Evolutionary conservation across 2,888 invertebrate species (phyloP).

Genomic region (Drosophila paracracens): DNA sequence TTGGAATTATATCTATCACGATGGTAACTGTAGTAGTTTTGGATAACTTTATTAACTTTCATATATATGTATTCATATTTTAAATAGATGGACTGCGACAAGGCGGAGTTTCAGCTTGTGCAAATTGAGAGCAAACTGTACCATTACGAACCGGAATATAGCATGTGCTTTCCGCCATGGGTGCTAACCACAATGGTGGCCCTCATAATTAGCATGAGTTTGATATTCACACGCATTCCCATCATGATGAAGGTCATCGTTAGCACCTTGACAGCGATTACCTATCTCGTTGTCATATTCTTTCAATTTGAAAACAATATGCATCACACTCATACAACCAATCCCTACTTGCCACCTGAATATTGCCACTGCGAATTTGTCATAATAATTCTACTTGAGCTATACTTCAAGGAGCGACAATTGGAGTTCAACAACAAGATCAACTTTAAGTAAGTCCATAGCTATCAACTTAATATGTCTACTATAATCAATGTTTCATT

Average conservation of each 20-base stretch:
- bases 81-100: slow-evolving; percentile 34
- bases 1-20: slow-evolving; percentile 82
- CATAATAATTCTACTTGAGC: slow-evolving; percentile 89
- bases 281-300: slow-evolving; percentile 89
- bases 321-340: slow-evolving; percentile 89
- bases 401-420: slow-evolving; percentile 94
- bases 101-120: not conserved
- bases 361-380: slow-evolving; percentile 90
- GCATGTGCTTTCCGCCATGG: slow-evolving; percentile 82
- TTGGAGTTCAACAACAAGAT: slow-evolving; percentile 95
- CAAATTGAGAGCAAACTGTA: slow-evolving; percentile 54
- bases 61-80: not conserved
- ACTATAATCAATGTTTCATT: not conserved
- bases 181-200: slow-evolving; percentile 86
- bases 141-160: slow-evolving; percentile 36
- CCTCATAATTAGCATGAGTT: slow-evolving; percentile 88
- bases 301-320: slow-evolving; percentile 86
- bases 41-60: not conserved
- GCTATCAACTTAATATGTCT: not conserved
- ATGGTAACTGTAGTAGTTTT: slow-evolving; percentile 28
- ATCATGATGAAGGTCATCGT: slow-evolving; percentile 90
- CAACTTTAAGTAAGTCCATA: slow-evolving; percentile 89
- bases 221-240: slow-evolving; percentile 93
- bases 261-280: slow-evolving; percentile 87
- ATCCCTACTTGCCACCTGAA: slow-evolving; percentile 88